A percentile compares a stretch with the other conserved stretches of the same genome.
Evolutionary conservation across 1,140 invertebrate genomes (phyloP).

Genomic region (Parasteatoda tepidariorum): DNA sequence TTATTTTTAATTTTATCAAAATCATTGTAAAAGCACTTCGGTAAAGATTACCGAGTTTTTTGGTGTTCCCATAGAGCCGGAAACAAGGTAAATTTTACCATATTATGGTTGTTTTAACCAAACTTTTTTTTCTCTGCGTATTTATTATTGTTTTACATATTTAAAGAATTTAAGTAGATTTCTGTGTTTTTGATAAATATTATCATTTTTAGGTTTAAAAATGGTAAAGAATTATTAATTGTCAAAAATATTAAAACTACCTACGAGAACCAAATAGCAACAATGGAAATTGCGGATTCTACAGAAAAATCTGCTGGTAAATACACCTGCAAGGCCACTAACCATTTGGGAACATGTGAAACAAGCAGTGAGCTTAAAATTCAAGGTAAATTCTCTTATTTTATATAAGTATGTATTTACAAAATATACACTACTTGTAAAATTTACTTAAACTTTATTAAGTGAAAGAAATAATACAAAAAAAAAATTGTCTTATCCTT

Average conservation of each 20-base stretch:
- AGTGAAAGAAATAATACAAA: no score
- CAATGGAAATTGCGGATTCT: constrained; percentile 77
- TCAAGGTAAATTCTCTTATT: constrained; percentile 68
- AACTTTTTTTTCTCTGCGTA: background rate
- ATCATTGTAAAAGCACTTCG: no score
- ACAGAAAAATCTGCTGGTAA: constrained; percentile 75
- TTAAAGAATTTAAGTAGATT: background rate
- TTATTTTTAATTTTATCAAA: no score
- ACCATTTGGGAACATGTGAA: constrained; percentile 78
- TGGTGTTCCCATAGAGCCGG: no score
- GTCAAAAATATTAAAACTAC: constrained; percentile 71
- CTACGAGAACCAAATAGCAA: constrained; percentile 81
- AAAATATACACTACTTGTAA: no score
- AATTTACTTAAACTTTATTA: no score
- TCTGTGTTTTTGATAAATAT: background rate
- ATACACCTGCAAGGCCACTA: constrained; percentile 78
- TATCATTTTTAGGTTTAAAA: constrained; percentile 69
- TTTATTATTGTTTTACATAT: background rate
- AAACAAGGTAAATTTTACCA: no score
- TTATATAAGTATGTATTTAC: background rate
- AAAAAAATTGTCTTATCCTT: no score
- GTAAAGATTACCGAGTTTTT: no score
- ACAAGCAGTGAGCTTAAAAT: constrained; percentile 74
- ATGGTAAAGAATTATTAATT: constrained; percentile 66
- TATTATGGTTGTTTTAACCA: no score